phyloP scores from a whole-genome alignment of 2,113 vertebrate species.

The Xiphophorus couchianus region DNA sequence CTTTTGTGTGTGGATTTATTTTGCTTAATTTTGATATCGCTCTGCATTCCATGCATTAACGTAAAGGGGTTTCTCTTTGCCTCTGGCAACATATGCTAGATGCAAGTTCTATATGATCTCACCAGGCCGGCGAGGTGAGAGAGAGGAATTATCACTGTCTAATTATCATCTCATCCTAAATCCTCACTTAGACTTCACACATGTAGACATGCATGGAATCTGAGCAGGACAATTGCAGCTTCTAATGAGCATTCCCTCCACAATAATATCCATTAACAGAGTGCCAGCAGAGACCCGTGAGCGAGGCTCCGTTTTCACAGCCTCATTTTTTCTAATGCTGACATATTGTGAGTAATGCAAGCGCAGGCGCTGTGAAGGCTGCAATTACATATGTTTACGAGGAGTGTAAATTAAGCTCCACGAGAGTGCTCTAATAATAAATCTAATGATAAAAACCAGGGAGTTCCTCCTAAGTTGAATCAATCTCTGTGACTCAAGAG shows the following conservation, averaged over 20 bases:
- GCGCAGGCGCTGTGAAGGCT: constrained; percentile 8
- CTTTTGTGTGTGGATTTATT: neutral
- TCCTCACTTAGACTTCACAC: neutral
- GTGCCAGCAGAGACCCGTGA: constrained; percentile 41
- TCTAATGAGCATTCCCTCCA: neutral
- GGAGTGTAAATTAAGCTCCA: constrained; percentile 7
- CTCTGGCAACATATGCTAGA: constrained; percentile 25
- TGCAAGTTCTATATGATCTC: constrained; percentile 35
- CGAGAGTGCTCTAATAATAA: neutral
- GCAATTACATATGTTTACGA: constrained; percentile 29
- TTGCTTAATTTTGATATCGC: constrained; percentile 1
- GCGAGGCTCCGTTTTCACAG: constrained; percentile 47
- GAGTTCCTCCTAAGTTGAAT: neutral
- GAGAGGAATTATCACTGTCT: constrained; percentile 11
- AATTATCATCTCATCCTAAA: constrained; percentile 1
- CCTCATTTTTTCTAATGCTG: constrained; percentile 34
- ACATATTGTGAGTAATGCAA: constrained; percentile 23
- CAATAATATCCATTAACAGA: constrained; percentile 45
- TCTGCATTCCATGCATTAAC: constrained; percentile 14
- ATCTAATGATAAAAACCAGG: neutral
- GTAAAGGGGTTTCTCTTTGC: constrained; percentile 22
- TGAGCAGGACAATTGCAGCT: neutral
- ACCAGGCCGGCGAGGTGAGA: constrained; percentile 19
- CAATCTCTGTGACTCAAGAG: neutral
- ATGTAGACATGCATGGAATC: neutral